phyloP scores from a whole-genome alignment of 30 jellyfish, hydroid and myxozoan genomes.

The Aurelia sp. region DNA sequence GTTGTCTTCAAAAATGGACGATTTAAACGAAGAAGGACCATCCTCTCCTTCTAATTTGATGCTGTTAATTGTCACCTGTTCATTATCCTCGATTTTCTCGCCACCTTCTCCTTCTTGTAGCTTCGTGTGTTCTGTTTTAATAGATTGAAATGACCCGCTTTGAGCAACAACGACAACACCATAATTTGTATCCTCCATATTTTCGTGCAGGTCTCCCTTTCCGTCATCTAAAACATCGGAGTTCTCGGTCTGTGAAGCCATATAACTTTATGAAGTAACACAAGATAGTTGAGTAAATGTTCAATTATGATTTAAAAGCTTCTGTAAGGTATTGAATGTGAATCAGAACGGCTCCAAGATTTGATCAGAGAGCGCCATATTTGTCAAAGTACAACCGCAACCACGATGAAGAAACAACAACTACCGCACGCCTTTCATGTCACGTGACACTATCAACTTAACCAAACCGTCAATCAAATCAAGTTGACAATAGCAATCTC shows the following conservation, averaged over 20 bases:
- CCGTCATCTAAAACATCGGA: background rate
- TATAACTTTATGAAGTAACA: background rate
- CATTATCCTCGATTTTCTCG: background rate
- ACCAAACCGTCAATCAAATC: constrained; percentile 17
- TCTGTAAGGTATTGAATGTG: no score
- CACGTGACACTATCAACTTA: constrained; percentile 17
- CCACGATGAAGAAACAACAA: constrained; percentile 57
- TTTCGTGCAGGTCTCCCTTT: background rate
- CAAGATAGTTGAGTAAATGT: no score
- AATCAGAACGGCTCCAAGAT: no score
- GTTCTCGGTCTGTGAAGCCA: constrained; percentile 11
- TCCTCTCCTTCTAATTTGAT: no score
- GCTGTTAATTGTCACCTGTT: background rate
- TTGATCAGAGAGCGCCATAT: constrained; percentile 53
- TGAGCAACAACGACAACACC: constrained; percentile 73
- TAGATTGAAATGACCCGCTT: constrained; percentile 53
- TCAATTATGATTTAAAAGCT: no score
- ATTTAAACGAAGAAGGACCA: no score
- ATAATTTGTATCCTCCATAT: constrained; percentile 35
- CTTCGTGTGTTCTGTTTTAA: no score
- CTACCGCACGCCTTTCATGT: constrained; percentile 60
- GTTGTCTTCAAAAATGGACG: no score
- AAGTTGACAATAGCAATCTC: background rate
- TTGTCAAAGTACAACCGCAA: constrained; percentile 70
- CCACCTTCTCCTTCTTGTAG: background rate